Conservation (phyloP, 2,797 vertebrate species). For the Craterocephalus amniculus region DNA sequence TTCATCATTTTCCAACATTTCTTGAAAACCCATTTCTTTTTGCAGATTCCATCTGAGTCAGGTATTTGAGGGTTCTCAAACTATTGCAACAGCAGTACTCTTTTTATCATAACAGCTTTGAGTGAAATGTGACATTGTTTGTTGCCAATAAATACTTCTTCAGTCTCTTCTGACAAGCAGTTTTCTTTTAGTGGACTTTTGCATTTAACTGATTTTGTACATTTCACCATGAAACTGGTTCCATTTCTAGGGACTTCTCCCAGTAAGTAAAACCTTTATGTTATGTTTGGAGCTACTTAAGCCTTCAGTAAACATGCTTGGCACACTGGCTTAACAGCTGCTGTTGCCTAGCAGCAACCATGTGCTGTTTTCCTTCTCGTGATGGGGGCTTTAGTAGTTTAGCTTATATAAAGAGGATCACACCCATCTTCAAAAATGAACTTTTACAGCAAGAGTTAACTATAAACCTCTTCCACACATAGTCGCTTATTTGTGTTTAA, state of each 20-base stretch:
- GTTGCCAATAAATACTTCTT: not conserved
- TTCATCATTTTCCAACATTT: no score
- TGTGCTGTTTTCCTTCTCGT: slow-evolving; percentile 18
- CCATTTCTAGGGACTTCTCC: slow-evolving; percentile 18
- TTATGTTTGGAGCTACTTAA: slow-evolving; percentile 13
- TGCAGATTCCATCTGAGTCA: no score
- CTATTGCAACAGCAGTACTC: no score
- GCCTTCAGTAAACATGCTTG: slow-evolving; percentile 13
- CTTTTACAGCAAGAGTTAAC: not conserved
- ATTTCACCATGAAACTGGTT: slow-evolving; percentile 26
- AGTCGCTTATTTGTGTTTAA: not conserved
- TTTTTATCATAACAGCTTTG: not conserved
- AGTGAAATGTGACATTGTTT: not conserved
- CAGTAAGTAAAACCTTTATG: slow-evolving; percentile 30
- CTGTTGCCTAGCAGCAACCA: slow-evolving; percentile 53
- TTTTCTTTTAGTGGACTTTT: slow-evolving; percentile 13
- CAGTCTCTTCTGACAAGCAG: not conserved
- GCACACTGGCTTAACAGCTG: slow-evolving; percentile 16
- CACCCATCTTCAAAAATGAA: not conserved
- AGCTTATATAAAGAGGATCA: slow-evolving; percentile 7
- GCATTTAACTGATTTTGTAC: slow-evolving; percentile 19
- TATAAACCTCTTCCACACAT: not conserved
- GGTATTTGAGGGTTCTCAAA: no score
- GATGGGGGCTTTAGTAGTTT: slow-evolving; percentile 1
- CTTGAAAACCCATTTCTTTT: no score